A percentile compares a stretch with the other conserved stretches of the same genome.
phyloP scores from a whole-genome alignment of 2,113 vertebrate genomes.

The Tachycineta bicolor region DNA sequence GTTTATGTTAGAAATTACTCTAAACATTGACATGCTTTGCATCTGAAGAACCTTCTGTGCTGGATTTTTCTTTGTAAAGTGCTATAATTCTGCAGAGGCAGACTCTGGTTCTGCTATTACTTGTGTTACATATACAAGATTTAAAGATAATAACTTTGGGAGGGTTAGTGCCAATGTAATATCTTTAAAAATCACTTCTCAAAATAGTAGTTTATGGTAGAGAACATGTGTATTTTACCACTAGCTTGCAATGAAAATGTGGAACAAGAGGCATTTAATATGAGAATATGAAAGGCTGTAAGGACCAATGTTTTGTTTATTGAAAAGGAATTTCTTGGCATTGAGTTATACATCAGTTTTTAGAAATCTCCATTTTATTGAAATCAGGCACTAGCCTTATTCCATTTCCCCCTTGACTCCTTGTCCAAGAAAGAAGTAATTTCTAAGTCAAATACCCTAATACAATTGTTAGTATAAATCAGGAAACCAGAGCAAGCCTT shows the following conservation, averaged over 20 bases:
- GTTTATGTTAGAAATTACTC: background rate
- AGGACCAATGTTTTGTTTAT: background rate
- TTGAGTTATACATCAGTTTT: background rate
- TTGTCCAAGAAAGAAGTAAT: background rate
- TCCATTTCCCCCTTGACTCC: slow-evolving; percentile 6
- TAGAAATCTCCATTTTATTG: background rate
- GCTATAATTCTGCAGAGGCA: background rate
- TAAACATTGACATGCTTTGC: background rate
- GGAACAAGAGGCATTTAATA: background rate
- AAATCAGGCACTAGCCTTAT: background rate
- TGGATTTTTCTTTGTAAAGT: background rate
- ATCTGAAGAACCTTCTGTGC: accelerated
- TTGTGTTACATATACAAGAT: background rate
- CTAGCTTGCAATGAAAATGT: background rate
- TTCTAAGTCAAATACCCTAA: background rate
- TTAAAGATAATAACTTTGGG: background rate
- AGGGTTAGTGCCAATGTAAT: background rate
- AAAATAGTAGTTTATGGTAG: background rate
- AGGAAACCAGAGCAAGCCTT: background rate
- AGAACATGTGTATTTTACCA: background rate
- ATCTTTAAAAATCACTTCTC: background rate
- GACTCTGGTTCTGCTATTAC: background rate
- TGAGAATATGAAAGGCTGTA: background rate
- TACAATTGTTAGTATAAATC: slow-evolving; percentile 32
- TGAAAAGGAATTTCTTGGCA: background rate